Percentiles rank a stretch among this genome's conserved stretches.
These are phyloP conservation scores for Chaenodraco wilsoni DNA, from an alignment of 2,797 vertebrate genomes.

Conservation along the genomic window DNA sequence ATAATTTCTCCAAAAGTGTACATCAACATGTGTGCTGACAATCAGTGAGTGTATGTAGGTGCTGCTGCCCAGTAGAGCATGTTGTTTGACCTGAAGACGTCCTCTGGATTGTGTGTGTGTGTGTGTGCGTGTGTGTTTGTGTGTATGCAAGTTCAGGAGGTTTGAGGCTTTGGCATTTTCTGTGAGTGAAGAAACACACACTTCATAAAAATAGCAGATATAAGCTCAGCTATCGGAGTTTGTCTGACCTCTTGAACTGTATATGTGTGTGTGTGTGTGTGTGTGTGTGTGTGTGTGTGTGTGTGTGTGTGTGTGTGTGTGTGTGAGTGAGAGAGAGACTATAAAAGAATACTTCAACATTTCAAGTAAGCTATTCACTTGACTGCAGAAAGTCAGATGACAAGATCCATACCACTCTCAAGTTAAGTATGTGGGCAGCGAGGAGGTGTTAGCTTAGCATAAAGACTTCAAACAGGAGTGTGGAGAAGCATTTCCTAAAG, in stretches of 20 bases:
- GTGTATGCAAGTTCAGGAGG: conserved; percentile 25
- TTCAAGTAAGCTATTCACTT: background rate
- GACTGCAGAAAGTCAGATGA: background rate
- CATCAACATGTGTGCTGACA: conserved; percentile 74
- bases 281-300: too few species aligned
- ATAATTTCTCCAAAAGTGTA: conserved; percentile 64
- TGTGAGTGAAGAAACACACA: conserved; percentile 5
- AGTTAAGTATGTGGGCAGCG: background rate
- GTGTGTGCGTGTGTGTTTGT: conserved; percentile 6
- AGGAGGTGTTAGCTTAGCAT: conserved; percentile 20
- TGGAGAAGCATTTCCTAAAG: conserved; percentile 7
- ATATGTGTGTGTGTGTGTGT: background rate
- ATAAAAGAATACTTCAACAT: conserved; percentile 15
- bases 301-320: conserved; percentile 8
- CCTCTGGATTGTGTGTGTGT: conserved; percentile 35
- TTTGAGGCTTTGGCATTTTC: conserved; percentile 16
- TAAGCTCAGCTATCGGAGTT: conserved; percentile 8
- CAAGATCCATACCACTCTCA: background rate
- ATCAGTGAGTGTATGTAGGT: conserved; percentile 60
- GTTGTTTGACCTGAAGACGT: conserved; percentile 52
- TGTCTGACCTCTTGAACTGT: conserved; percentile 21
- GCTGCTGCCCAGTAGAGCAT: conserved; percentile 29
- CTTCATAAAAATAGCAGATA: background rate
- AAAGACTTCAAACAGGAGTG: too few species aligned
- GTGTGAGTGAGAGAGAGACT: background rate